These are phyloP conservation scores for Forbesichthys papilliferus DNA, from an alignment of 2,113 vertebrate genomes.

Conservation along the genomic window DNA sequence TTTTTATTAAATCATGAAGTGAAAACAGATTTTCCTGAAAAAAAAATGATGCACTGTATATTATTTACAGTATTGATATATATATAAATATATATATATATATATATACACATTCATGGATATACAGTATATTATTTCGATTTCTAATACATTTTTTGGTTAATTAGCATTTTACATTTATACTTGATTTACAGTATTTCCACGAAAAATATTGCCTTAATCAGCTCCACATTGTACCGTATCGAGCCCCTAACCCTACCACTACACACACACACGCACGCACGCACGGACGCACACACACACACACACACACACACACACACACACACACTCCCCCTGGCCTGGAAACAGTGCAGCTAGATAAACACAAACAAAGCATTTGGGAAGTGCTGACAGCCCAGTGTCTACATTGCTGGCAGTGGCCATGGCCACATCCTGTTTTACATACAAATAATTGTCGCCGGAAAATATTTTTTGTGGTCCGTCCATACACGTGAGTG, in stretches of 20 bases:
- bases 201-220: background rate
- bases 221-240: background rate
- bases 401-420: constrained; percentile 34
- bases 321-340: constrained; percentile 46
- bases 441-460: constrained; percentile 9
- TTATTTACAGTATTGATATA: too few relatives aligned
- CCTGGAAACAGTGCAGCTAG: constrained; percentile 76
- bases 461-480: background rate
- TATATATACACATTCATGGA: too few relatives aligned
- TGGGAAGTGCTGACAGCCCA: constrained; percentile 56
- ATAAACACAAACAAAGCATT: constrained; percentile 71
- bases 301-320: too few relatives aligned
- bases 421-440: constrained; percentile 39
- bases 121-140: too few relatives aligned
- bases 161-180: too few relatives aligned
- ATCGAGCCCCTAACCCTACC: constrained; percentile 2
- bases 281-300: too few relatives aligned
- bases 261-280: background rate
- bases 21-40: too few relatives aligned
- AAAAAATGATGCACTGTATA: too few relatives aligned
- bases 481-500: background rate
- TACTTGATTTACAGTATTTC: too few relatives aligned
- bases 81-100: too few relatives aligned
- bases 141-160: too few relatives aligned
- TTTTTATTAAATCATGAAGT: constrained; percentile 43